Evolutionary conservation across 2,797 vertebrate genomes (phyloP), one percentile per base, ranked within the genome.

Genomic region (Danio aesculapii): DNA sequence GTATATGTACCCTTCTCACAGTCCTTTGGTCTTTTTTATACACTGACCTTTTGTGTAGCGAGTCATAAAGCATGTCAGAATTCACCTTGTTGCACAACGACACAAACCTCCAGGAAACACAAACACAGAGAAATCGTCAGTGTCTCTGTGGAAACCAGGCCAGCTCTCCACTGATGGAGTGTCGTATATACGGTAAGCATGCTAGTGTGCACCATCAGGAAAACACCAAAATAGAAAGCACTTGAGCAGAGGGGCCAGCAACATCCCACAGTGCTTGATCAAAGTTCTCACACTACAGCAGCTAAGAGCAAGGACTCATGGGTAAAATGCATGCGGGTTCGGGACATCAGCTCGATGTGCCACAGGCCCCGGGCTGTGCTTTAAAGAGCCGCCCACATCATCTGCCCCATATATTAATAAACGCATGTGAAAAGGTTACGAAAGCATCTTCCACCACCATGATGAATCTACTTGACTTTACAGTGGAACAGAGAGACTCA

Each of bases 221-320:
- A 41, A 59, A 68, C 11, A 59, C 75, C 13, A 59, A 77, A 77
- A 77, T 77, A 77, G 75, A 77, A 68, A 68, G 55, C 39, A 55
- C 62, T 76, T 44, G n/a, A 53, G 39, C 49, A 66, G n/a, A 12
- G 14, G 74, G 39, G 74, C 30, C 62, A 30, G 41, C 41, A 77
- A 67, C 63, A 30, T 67, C 52, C 41, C 14, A 19, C n/a, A 55
- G 52, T 39, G 55, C 70, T 21, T 6, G 55, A 59, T 30, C 63
- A 30, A 66, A 57, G 41, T 66, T 30, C 62, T 52, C 58, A 17
- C 73, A 66, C 69, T 57, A 71, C 39, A 19, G 39, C 39, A 17
- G 14, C 17, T 21, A 44, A 67, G 9, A 17, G 75, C 75, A 77
- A 77, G 52, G 17, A 52, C 49, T 64, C 63, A 39, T 57, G 63